Evolutionary conservation across 1,140 invertebrate species (phyloP).

Genomic region (Augochlora pura): DNA sequence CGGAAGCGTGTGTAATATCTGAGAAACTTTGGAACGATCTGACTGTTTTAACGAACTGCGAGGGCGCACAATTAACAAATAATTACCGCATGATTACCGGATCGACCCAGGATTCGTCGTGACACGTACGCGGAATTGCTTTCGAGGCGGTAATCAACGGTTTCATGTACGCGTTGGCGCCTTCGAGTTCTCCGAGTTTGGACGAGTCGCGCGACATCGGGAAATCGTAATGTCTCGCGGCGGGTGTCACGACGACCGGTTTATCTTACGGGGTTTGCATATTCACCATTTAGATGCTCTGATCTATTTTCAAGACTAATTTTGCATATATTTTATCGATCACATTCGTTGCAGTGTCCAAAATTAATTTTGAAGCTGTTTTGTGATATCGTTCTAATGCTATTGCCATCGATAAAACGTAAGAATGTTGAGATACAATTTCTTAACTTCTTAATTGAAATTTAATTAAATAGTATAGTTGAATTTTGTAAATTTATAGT

Average conservation of each 20-base stretch:
- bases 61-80: neutral
- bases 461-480: too few species aligned
- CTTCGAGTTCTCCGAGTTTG: slow-evolving; percentile 55
- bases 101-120: neutral
- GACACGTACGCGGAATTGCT: slow-evolving; percentile 47
- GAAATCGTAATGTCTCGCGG: neutral
- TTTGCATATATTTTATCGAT: too few species aligned
- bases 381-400: too few species aligned
- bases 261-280: neutral
- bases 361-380: too few species aligned
- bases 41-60: slow-evolving; percentile 4
- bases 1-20: too few species aligned
- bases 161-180: slow-evolving; percentile 67
- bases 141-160: slow-evolving; percentile 56
- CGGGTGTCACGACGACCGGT: neutral
- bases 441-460: too few species aligned
- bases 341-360: too few species aligned
- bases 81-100: neutral
- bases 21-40: neutral
- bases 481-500: too few species aligned
- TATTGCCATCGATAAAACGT: too few species aligned
- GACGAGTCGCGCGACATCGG: slow-evolving; percentile 23
- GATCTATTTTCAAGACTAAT: too few species aligned
- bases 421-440: too few species aligned
- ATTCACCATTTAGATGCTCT: too few species aligned